These are phyloP conservation scores for Colostygia pectinataria DNA, from an alignment of 2,888 invertebrate species.

Conservation along the genomic window DNA sequence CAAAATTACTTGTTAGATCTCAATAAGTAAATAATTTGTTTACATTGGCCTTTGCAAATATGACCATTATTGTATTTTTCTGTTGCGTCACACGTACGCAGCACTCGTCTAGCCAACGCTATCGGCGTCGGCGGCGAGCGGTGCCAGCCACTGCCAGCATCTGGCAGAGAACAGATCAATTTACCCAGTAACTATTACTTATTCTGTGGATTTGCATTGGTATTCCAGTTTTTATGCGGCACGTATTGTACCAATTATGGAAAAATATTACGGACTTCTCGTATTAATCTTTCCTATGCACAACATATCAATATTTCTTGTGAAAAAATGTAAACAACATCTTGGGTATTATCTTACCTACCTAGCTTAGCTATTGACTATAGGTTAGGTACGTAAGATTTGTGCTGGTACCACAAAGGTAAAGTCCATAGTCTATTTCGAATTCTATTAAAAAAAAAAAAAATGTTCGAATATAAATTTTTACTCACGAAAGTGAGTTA, in stretches of 20 bases:
- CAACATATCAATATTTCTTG: slow-evolving; percentile 14
- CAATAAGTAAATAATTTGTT: slow-evolving; percentile 2
- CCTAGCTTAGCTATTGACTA: no score
- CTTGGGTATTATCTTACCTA: background rate
- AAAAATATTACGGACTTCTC: slow-evolving; percentile 16
- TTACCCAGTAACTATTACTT: slow-evolving; percentile 19
- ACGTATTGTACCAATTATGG: slow-evolving; percentile 18
- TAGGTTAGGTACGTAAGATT: no score
- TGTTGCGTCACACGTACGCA: slow-evolving; percentile 33
- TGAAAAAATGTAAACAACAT: slow-evolving; percentile 6
- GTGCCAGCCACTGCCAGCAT: slow-evolving; percentile 72
- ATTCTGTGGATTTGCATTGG: slow-evolving; percentile 13
- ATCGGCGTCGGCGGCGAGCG: slow-evolving; percentile 41
- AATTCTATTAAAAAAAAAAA: no score
- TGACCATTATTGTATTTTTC: slow-evolving; percentile 19
- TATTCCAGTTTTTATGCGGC: slow-evolving; percentile 28
- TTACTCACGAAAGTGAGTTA: no score
- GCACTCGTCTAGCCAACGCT: slow-evolving; percentile 48
- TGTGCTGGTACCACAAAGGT: no score
- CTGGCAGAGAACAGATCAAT: slow-evolving; percentile 43
- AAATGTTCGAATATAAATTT: no score
- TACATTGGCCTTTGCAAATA: slow-evolving; percentile 12
- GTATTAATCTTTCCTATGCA: slow-evolving; percentile 15
- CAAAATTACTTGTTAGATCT: background rate
- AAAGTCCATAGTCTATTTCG: no score